phyloP scores from a whole-genome alignment of 2,888 invertebrate genomes.

The Emesis castigata region DNA sequence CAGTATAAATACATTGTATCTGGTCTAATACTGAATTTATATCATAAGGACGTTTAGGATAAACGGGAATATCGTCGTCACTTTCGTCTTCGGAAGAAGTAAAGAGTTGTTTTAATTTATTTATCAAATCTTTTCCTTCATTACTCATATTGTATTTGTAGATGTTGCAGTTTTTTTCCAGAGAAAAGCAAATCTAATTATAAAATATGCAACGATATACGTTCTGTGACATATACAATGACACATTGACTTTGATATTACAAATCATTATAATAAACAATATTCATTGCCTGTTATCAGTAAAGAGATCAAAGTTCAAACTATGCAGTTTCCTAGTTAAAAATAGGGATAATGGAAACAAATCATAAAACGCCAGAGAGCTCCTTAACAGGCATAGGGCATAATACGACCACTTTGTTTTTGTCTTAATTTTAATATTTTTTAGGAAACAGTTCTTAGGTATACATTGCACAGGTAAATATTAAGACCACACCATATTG shows the following conservation, averaged over 20 bases:
- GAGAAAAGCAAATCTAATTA: not conserved
- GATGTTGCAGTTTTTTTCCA: not conserved
- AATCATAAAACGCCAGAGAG: not conserved
- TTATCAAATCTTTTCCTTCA: not conserved
- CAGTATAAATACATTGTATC: constrained; percentile 1
- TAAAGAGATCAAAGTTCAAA: not conserved
- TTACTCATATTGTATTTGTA: not conserved
- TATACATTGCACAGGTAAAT: too few species aligned
- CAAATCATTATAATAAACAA: too few species aligned
- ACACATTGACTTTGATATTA: too few species aligned
- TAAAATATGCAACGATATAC: not conserved
- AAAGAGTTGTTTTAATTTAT: constrained; percentile 1
- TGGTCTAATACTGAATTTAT: not conserved
- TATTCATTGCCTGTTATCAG: too few species aligned
- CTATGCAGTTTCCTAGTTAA: not conserved
- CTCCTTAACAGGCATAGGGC: not conserved
- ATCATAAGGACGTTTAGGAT: not conserved
- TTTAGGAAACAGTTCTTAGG: too few species aligned
- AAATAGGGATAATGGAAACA: not conserved
- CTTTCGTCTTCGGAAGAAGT: not conserved
- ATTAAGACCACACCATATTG: too few species aligned
- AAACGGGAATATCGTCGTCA: not conserved
- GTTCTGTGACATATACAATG: too few species aligned
- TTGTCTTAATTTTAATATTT: too few species aligned
- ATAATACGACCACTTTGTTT: too few species aligned